These are phyloP conservation scores for Asarcornis scutulata DNA, from an alignment of 2,113 vertebrate genomes.

Conservation along the genomic window DNA sequence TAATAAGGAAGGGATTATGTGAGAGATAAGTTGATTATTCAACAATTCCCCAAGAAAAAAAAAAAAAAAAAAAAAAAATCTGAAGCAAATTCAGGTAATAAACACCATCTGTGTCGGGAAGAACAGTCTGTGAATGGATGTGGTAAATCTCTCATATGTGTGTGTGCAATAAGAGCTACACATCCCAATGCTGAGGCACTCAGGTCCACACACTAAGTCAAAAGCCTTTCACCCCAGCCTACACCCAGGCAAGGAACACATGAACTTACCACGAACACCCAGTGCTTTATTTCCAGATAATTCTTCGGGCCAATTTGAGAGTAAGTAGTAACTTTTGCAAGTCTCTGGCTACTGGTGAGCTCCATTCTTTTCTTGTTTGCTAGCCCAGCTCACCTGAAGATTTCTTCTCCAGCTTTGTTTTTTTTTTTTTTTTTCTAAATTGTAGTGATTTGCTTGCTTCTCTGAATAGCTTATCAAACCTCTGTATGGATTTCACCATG, in stretches of 20 bases:
- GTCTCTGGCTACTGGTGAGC: background rate
- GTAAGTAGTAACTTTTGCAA: background rate
- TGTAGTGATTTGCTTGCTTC: background rate
- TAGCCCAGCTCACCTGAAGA: background rate
- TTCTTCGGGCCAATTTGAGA: background rate
- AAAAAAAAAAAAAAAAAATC: conserved; percentile 50
- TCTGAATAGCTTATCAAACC: background rate
- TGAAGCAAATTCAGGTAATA: conserved; percentile 54
- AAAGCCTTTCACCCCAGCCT: background rate
- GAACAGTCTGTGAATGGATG: background rate
- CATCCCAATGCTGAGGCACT: background rate
- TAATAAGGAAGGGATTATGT: conserved; percentile 46
- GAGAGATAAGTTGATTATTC: conserved; percentile 49
- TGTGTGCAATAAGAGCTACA: background rate
- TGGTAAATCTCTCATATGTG: conserved; percentile 14
- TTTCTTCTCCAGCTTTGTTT: background rate
- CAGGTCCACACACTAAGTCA: background rate
- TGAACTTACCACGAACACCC: background rate
- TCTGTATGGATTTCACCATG: accelerated
- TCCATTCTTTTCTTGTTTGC: background rate
- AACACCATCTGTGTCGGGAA: conserved; percentile 56
- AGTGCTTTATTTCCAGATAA: background rate
- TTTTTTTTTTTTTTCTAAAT: no score
- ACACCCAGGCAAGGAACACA: background rate
- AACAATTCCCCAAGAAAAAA: conserved; percentile 58